phyloP scores from a whole-genome alignment of 2,797 vertebrate species.

The Falco novaeseelandiae region DNA sequence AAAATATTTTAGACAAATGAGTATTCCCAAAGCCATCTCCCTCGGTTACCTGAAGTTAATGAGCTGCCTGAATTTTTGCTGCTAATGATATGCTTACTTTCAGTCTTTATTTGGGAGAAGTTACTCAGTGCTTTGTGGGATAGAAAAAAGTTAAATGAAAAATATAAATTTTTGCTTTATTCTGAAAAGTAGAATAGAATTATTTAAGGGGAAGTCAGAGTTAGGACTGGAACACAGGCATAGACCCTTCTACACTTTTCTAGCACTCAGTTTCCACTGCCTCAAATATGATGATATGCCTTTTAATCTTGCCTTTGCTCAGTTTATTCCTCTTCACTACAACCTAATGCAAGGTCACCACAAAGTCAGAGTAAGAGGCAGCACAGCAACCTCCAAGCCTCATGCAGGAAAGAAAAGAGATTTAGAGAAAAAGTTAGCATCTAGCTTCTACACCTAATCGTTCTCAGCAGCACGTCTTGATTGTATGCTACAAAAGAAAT shows the following conservation, averaged over 20 bases:
- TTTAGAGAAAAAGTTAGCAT: not conserved
- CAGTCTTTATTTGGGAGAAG: not conserved
- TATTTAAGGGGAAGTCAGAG: not conserved
- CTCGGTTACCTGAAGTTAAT: not conserved
- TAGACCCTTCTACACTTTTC: not conserved
- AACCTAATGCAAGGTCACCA: slow-evolving; percentile 42
- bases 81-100: not conserved
- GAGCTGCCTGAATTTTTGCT: not conserved
- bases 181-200: not conserved
- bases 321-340: slow-evolving; percentile 22
- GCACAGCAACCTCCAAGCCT: not conserved
- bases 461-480: slow-evolving; percentile 31
- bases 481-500: not conserved
- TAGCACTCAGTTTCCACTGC: not conserved
- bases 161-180: not conserved
- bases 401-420: not conserved
- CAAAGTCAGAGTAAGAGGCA: slow-evolving; percentile 27
- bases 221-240: not conserved
- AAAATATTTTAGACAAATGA: not conserved
- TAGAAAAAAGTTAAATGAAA: not conserved
- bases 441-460: not conserved
- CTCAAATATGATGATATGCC: not conserved
- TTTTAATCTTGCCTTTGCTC: slow-evolving; percentile 15
- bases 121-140: not conserved
- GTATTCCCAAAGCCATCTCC: not conserved